Evolutionary conservation across 2,888 invertebrate species (phyloP).

Genomic region (Zhuqinia jingwanae): DNA sequence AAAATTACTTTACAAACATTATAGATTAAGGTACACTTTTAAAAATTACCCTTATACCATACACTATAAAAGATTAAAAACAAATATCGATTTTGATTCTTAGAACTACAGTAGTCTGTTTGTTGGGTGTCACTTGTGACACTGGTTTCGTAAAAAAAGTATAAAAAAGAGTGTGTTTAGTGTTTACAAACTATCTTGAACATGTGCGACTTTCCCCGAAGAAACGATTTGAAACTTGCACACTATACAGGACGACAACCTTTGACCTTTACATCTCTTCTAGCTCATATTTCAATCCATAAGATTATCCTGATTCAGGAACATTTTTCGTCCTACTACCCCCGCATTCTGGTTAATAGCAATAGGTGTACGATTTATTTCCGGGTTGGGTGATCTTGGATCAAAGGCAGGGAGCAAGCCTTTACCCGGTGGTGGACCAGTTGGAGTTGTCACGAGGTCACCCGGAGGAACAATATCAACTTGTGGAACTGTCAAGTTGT

Average conservation of each 20-base stretch:
- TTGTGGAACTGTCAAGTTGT: constrained; percentile 46
- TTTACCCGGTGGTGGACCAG: constrained; percentile 21
- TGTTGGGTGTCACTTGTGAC: no score
- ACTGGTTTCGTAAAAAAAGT: no score
- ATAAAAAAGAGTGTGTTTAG: no score
- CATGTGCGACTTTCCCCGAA: no score
- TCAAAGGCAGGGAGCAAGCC: constrained; percentile 64
- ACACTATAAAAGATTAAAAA: no score
- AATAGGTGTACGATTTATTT: constrained; percentile 76
- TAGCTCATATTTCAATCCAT: neutral
- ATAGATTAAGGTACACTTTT: no score
- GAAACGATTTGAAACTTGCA: neutral
- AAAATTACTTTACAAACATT: no score
- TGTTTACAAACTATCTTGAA: no score
- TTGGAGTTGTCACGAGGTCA: constrained; percentile 58
- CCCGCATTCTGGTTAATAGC: constrained; percentile 24
- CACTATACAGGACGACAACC: neutral
- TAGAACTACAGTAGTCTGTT: no score
- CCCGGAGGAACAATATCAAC: neutral
- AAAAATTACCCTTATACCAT: no score
- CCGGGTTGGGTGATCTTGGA: constrained; percentile 75
- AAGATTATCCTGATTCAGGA: constrained; percentile 26
- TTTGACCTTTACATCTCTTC: neutral
- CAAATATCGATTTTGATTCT: no score
- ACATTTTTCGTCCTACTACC: constrained; percentile 53